A percentile compares a stretch with the other conserved stretches of the same genome.
Conservation (phyloP, 2,888 invertebrate genomes). For the Ptychoptera albimana region DNA sequence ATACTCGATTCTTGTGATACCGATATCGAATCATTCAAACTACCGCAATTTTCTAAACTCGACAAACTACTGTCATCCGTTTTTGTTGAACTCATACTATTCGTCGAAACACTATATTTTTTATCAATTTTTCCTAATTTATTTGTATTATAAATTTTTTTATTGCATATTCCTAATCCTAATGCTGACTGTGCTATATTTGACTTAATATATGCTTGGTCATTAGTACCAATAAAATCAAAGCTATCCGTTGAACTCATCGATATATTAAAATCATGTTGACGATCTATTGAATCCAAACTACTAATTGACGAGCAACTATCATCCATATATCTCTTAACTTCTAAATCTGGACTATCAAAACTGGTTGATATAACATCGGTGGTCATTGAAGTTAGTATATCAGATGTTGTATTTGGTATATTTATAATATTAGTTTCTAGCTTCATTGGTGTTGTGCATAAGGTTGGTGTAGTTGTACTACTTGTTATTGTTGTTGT, state of each 20-base stretch:
- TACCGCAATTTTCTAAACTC: background rate
- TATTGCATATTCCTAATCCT: too few species aligned
- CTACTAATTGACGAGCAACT: slow-evolving; percentile 34
- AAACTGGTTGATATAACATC: slow-evolving; percentile 18
- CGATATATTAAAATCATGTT: slow-evolving; percentile 7
- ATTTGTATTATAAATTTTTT: too few species aligned
- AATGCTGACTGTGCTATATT: too few species aligned
- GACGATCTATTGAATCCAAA: slow-evolving; percentile 32
- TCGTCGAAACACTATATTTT: too few species aligned
- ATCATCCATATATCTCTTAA: slow-evolving; percentile 34
- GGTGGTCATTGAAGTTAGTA: background rate
- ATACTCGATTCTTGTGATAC: slow-evolving; percentile 4
- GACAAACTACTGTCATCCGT: too few species aligned
- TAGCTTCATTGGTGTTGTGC: slow-evolving; percentile 8
- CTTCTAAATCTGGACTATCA: slow-evolving; percentile 36
- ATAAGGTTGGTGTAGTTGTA: slow-evolving; percentile 6
- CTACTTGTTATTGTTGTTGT: slow-evolving; percentile 7
- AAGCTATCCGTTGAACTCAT: slow-evolving; percentile 7
- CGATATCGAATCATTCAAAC: slow-evolving; percentile 4
- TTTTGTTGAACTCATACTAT: too few species aligned
- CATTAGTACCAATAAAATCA: too few species aligned
- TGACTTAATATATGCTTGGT: too few species aligned
- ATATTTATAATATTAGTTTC: background rate
- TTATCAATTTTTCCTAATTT: too few species aligned
- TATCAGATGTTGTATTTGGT: background rate